Base-by-base conservation (phyloP, 2,888 invertebrate genomes). In the Cerceris ruficornis region DNA sequence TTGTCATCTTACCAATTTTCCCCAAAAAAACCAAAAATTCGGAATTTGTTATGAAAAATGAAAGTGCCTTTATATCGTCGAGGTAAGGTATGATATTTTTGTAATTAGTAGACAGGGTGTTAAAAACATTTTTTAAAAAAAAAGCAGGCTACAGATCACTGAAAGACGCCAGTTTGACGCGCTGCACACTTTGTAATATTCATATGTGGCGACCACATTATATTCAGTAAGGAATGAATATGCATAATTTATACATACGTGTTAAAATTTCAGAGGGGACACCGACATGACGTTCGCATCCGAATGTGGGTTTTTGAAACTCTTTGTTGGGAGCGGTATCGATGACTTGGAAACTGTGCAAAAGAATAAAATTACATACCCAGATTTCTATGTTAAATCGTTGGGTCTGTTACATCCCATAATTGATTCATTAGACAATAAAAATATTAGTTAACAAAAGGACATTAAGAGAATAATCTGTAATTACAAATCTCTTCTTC, bases 201-300 rank as follows among this genome's bases (percentile, higher is more conserved):
- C 28, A 28, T 28, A 28, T 28, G 28, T 4, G 28, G 28, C 28
- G 2, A 28, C 28, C 28, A 28, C 28, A 28, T 28, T 28, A 28
- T 28, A 28, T 28, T 28, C 28, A 28, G 28, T 28, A 28, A 28
- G 28, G 4, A 28, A 28, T 28, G 4, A 42, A 2, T 17, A n/a
- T 83, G 59, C 13, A 17, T 6, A 7, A 39, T 59, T 42, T n/a
- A 14, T 41, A 59, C n/a, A 2, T 13, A 6, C 0, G 4, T 41
- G n/a, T 6, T 52, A n/a, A 66, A 7, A 58, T 83, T 85, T 65
- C 76, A 92, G 92, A 55, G 67, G 88, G 1, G 62, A 82, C 6
- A 78, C 83, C 6, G 92, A 92, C 43, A 91, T 92, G 87, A 86
- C 83, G 71, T 92, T 92, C 59, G 91, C 82, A 0, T 55, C 72